Base-by-base conservation (phyloP, 2,888 invertebrate species). In the Pelosia muscerda region DNA sequence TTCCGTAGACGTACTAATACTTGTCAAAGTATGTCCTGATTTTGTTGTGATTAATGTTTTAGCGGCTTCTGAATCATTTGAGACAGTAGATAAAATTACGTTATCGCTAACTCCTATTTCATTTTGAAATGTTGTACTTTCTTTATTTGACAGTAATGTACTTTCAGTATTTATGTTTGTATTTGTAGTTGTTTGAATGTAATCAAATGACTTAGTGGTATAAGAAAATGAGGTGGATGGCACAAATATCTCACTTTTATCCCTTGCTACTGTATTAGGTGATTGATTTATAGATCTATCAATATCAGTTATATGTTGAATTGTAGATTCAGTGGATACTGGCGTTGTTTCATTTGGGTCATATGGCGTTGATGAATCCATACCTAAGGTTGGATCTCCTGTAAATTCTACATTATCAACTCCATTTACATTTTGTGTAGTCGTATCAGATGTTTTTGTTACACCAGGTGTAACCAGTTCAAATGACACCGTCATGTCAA, bases 1-100 rank as follows among this genome's bases (percentile, higher is more conserved):
- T 74, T 92, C 92, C 56, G 91, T 90, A 68, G 91, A 91, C 42
- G 92, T 93, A 79, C 90, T 90, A 26, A 89, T 78, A 71, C 81
- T 81, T 26, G 79, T 76, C 59, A 84, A 82, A 53, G 76, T 81
- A 58, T 84, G 79, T 62, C 75, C 74, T 55, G 66, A 68, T 67
- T 81, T 82, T 60, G 66, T 59, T 57, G 68, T 64, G 0, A 49
- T 28, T 63, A 55, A 26, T 57, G 57, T 73, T 60, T 60, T 34
- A 60, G 11, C 69, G 34, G 62, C 56, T 11, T 57, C 56, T 22
- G 28, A 56, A 59, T 42, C 38, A 49, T 60, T 23, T 2, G 22
- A 22, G 2, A 19, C 49, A 31, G 69, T 77, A 23, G 63, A 19
- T 55, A 56, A 54, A 22, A 58, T 54, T 56, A 63, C 55, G 54